Evolutionary conservation across 2,113 vertebrate species (phyloP).

Genomic region (Pomatostomus ruficeps): DNA sequence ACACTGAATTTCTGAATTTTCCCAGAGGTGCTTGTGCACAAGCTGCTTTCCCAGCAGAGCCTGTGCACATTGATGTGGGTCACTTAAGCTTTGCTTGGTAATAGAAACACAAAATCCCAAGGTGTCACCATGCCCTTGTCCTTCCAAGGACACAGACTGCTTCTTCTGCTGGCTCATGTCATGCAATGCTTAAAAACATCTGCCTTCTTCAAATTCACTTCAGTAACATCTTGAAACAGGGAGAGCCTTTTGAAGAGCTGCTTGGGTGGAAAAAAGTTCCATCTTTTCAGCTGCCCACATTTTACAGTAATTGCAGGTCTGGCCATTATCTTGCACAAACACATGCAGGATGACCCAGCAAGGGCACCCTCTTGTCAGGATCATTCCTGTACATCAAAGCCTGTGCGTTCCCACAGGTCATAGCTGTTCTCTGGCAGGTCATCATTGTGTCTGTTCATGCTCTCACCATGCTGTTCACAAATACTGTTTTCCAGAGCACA

Average conservation of each 20-base stretch:
- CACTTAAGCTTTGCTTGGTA: not conserved
- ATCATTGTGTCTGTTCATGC: not conserved
- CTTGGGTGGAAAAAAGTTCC: not conserved
- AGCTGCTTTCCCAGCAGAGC: not conserved
- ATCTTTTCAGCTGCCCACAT: not conserved
- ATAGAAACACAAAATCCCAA: not conserved
- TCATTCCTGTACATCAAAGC: not conserved
- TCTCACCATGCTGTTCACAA: not conserved
- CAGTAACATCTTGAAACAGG: not conserved
- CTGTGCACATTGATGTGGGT: not conserved
- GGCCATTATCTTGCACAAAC: not conserved
- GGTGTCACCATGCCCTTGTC: fast-evolving
- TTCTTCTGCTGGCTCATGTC: not conserved
- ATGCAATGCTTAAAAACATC: not conserved
- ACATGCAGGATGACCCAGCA: not conserved
- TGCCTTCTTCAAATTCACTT: not conserved
- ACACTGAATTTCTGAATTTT: not conserved
- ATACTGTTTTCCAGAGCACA: not conserved
- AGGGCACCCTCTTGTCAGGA: not conserved
- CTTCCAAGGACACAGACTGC: not conserved
- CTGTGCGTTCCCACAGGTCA: not conserved
- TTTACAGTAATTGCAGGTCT: not conserved
- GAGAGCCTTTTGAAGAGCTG: not conserved
- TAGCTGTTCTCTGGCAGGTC: not conserved
- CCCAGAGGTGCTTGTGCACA: not conserved